Percentiles rank a stretch among this genome's conserved stretches.
phyloP scores from a whole-genome alignment of 2,797 vertebrate genomes.

The Cryptoprocta ferox region DNA sequence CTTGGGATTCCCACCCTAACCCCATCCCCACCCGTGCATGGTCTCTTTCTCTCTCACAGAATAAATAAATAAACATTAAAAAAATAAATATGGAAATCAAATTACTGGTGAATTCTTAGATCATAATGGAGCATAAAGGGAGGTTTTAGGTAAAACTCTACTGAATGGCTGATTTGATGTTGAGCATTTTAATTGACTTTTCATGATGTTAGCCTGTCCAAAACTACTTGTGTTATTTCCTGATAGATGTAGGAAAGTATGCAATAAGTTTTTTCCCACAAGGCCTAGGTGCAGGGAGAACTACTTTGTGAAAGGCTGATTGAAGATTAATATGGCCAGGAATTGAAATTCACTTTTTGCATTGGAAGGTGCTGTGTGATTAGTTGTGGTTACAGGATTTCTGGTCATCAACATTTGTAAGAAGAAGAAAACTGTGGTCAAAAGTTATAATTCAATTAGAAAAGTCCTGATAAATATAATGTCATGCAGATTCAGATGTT shows the following conservation, averaged over 20 bases:
- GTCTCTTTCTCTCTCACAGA: too few species aligned
- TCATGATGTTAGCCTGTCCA: neutral
- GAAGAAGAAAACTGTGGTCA: neutral
- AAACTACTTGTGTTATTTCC: neutral
- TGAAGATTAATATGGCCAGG: neutral
- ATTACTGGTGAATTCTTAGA: conserved; percentile 33
- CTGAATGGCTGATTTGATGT: neutral
- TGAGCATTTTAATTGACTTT: conserved; percentile 54
- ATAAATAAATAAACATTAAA: too few species aligned
- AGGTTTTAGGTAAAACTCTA: conserved; percentile 32
- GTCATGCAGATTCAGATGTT: neutral
- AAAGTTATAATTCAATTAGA: neutral
- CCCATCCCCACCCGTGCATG: too few species aligned
- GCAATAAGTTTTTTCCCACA: neutral
- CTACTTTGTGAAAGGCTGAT: neutral
- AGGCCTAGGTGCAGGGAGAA: neutral
- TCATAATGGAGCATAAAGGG: neutral
- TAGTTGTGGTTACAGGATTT: neutral
- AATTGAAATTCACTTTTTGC: neutral
- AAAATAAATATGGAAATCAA: conserved; percentile 28
- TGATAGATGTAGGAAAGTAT: neutral
- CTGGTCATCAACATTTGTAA: neutral
- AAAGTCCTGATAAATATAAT: neutral
- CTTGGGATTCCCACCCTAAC: too few species aligned
- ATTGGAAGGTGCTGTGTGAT: neutral